Base-by-base conservation (phyloP, 2,888 invertebrate genomes). In the Drosophila borealis region DNA sequence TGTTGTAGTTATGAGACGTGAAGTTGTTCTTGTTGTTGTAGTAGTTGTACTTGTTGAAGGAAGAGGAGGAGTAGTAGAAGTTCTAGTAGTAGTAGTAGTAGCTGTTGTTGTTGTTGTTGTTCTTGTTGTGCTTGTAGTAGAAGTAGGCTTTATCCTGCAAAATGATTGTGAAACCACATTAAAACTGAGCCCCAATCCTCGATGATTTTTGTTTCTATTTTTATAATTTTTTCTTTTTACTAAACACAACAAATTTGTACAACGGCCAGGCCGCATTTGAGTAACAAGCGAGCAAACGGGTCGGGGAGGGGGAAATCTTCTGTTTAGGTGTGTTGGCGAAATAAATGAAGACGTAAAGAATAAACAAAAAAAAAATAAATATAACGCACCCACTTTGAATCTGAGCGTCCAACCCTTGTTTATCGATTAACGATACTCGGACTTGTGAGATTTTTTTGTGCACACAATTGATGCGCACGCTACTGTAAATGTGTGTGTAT, bases 101-200 rank as follows among this genome's bases (percentile, higher is more conserved):
- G 89, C 88, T 64, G 65, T 82, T 53, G 62, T 57, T 63, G 80
- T 83, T 80, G 84, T 75, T 65, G 65, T 77, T 76, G 84, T 88
- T 84, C 79, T 84, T 88, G 87, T 89, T 86, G 88, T 89, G 87
- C 89, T 89, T 88, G 90, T 89, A 91, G 91, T 87, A 91, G 89
- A 89, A 91, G 92, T 89, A 90, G 92, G 84, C 90, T 91, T 91
- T 90, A 87, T 89, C 91, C 92, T 91, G 92, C 87, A 92, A 91
- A 92, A 91, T 91, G 92, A 91, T 91, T 90, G 89, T 90, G 83
- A 91, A 91, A 91, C 91, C 89, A 89, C 90, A 89, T 91, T 91
- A 91, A 91, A 90, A 90, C 81, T 79, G 85, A 80, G 68, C 78
- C 83, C 79, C 78, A 81, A 77, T 75, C 74, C 51, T 68, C 70